Percentiles rank a stretch among this genome's conserved stretches.
Evolutionary conservation across 2,113 vertebrate species (phyloP).

Genomic region (Balaenoptera acutorostrata): DNA sequence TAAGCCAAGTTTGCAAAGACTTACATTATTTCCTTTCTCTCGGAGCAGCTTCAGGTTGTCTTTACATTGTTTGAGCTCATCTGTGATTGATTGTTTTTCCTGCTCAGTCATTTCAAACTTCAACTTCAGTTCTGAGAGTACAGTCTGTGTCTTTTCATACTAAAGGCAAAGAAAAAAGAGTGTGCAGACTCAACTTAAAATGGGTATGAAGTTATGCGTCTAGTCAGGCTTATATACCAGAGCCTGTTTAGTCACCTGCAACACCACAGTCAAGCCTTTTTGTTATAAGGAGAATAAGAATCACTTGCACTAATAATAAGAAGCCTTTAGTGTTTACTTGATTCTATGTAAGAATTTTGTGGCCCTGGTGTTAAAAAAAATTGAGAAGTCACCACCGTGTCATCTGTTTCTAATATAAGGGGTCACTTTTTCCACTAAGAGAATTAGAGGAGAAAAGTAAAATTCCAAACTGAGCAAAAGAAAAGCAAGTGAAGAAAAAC

Average conservation of each 20-base stretch:
- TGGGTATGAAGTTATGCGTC: slow-evolving; percentile 51
- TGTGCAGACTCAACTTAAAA: slow-evolving; percentile 71
- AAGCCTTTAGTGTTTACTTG: slow-evolving; percentile 32
- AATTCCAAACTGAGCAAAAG: slow-evolving; percentile 44
- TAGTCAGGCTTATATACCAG: slow-evolving; percentile 50
- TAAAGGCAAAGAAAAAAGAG: slow-evolving; percentile 80
- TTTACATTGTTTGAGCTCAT: slow-evolving; percentile 96
- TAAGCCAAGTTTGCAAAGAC: slow-evolving; percentile 74
- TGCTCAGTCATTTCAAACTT: slow-evolving; percentile 92
- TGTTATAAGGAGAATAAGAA: slow-evolving; percentile 28
- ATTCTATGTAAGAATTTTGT: slow-evolving; percentile 38
- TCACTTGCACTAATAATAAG: background rate
- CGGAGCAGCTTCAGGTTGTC: slow-evolving; percentile 94
- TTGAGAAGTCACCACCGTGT: slow-evolving; percentile 13
- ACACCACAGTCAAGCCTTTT: slow-evolving; percentile 37
- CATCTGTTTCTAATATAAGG: slow-evolving; percentile 50
- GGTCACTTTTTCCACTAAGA: slow-evolving; percentile 15
- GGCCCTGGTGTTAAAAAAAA: background rate
- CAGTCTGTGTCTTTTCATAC: slow-evolving; percentile 94
- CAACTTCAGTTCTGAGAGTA: slow-evolving; percentile 90
- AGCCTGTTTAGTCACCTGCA: slow-evolving; percentile 7
- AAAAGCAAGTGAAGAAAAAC: slow-evolving; percentile 20
- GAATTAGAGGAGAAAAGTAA: slow-evolving; percentile 30
- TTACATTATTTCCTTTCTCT: slow-evolving; percentile 96
- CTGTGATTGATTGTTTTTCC: slow-evolving; percentile 92